These are phyloP conservation scores for Cardinalis cardinalis DNA, from an alignment of 2,113 vertebrate genomes.

Conservation along the genomic window DNA sequence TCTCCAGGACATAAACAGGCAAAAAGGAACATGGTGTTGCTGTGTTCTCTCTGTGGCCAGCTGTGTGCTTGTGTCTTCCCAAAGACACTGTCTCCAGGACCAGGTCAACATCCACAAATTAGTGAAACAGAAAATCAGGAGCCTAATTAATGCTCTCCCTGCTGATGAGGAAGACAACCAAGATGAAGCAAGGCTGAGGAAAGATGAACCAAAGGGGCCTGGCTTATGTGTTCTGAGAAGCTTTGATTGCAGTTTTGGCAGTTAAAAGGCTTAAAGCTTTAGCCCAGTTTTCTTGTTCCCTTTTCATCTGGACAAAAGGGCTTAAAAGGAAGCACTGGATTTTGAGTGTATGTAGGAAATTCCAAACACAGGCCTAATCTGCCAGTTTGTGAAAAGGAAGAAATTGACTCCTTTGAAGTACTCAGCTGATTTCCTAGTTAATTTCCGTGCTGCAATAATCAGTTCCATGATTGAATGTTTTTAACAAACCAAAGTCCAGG, in stretches of 20 bases:
- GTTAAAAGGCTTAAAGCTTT: constrained; percentile 72
- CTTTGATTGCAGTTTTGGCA: constrained; percentile 76
- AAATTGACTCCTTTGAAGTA: neutral
- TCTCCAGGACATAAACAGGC: neutral
- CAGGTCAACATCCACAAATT: constrained; percentile 61
- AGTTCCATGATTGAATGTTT: neutral
- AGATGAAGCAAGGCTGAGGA: constrained; percentile 40
- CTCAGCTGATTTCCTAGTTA: neutral
- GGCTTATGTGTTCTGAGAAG: constrained; percentile 70
- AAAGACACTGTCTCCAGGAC: constrained; percentile 74
- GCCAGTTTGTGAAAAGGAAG: neutral
- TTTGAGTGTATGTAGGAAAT: constrained; percentile 66
- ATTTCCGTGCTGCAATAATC: neutral
- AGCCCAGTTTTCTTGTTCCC: constrained; percentile 50
- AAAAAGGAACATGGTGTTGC: neutral
- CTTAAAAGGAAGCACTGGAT: constrained; percentile 56
- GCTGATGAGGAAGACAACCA: constrained; percentile 53
- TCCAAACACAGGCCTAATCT: neutral
- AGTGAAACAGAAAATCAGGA: constrained; percentile 74
- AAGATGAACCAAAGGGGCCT: constrained; percentile 24
- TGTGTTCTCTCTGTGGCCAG: constrained; percentile 67
- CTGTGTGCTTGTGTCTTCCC: constrained; percentile 61
- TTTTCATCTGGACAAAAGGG: constrained; percentile 74
- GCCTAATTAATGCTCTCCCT: constrained; percentile 72
- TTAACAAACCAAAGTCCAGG: too few species aligned